Percentiles rank a stretch among this genome's conserved stretches.
These are phyloP conservation scores for Sceloporus undulatus DNA, from an alignment of 2,113 vertebrate genomes.

Conservation along the genomic window DNA sequence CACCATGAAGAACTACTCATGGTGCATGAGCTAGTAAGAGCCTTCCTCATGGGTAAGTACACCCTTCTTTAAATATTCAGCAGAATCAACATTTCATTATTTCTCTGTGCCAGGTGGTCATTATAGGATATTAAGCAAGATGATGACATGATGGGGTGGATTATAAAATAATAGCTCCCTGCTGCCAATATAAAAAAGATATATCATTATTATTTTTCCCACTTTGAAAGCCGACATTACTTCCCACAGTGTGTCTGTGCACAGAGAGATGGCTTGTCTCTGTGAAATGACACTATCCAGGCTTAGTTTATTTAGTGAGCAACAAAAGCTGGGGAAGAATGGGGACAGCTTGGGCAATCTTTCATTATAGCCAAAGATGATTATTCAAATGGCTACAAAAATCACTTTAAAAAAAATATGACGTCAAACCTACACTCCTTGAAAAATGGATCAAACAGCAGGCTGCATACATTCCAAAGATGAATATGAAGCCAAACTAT, in stretches of 20 bases:
- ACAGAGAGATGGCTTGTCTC: not conserved
- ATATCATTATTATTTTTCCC: not conserved
- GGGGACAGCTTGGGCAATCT: not conserved
- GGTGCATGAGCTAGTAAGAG: conserved; percentile 46
- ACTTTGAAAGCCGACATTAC: conserved; percentile 10
- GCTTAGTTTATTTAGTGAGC: conserved; percentile 5
- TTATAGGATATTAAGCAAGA: conserved; percentile 62
- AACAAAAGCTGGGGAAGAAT: conserved; percentile 33
- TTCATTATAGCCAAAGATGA: not conserved
- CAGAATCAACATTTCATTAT: conserved; percentile 65
- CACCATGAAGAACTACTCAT: conserved; percentile 35
- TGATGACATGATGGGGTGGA: conserved; percentile 44
- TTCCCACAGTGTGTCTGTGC: not conserved
- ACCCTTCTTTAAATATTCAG: conserved; percentile 58
- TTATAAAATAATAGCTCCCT: conserved; percentile 51
- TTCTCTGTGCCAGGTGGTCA: conserved; percentile 57
- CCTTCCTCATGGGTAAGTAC: conserved; percentile 36
- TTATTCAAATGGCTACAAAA: conserved; percentile 2
- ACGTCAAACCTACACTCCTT: not conserved
- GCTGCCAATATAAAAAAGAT: conserved; percentile 22
- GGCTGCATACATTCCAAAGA: conserved; percentile 5
- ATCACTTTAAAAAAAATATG: conserved; percentile 3
- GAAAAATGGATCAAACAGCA: not conserved
- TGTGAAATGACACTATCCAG: not conserved
- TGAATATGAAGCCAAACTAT: not conserved